These are phyloP conservation scores for Vireo altiloquus DNA, from an alignment of 2,113 vertebrate genomes.

Conservation along the genomic window DNA sequence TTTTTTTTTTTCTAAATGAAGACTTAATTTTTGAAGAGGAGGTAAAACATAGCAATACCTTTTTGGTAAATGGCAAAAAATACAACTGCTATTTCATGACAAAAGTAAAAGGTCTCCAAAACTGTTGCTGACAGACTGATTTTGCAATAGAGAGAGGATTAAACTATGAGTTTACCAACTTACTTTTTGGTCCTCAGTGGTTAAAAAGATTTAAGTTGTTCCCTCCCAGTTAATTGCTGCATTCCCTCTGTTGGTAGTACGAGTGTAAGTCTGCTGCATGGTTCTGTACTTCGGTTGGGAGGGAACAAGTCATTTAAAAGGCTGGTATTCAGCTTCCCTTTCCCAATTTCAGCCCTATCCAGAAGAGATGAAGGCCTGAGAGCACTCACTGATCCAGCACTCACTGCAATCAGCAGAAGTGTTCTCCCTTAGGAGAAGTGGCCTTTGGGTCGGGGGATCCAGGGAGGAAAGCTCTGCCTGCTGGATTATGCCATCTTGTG, in stretches of 20 bases:
- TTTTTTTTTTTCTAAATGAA: not conserved
- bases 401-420: not conserved
- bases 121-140: not conserved
- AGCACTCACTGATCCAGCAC: not conserved
- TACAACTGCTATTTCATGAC: not conserved
- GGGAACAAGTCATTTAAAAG: not conserved
- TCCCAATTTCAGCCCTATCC: not conserved
- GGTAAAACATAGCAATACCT: not conserved
- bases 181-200: not conserved
- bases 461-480: not conserved
- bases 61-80: not conserved
- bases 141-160: not conserved
- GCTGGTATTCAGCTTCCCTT: not conserved
- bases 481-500: not conserved
- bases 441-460: accelerated
- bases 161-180: not conserved
- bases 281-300: accelerated
- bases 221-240: not conserved
- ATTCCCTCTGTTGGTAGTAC: not conserved
- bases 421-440: not conserved
- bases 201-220: not conserved
- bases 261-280: not conserved
- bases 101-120: not conserved
- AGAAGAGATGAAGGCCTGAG: not conserved
- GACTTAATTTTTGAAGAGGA: not conserved